Evolutionary conservation across 2,888 invertebrate genomes (phyloP).

Genomic region (Microctonus brassicae): DNA sequence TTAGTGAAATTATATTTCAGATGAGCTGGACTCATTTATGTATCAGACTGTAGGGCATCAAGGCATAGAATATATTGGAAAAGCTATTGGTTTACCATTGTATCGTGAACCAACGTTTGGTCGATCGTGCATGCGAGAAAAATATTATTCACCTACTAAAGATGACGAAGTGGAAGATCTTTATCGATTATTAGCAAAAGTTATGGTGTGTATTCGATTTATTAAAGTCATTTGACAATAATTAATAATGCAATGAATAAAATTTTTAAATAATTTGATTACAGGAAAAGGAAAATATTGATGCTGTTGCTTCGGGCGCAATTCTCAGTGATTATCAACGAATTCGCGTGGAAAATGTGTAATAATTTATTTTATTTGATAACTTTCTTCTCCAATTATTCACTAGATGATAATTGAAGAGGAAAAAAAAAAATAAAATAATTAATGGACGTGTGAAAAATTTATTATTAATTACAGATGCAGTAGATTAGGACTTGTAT

Average conservation of each 20-base stretch:
- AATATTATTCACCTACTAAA: conserved; percentile 83
- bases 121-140: conserved; percentile 82
- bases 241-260: no score
- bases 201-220: conserved; percentile 74
- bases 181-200: conserved; percentile 81
- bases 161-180: conserved; percentile 99
- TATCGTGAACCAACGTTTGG: conserved; percentile 89
- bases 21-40: conserved; percentile 98
- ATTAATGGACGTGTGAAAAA: conserved; percentile 6
- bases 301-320: conserved; percentile 97
- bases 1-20: conserved; percentile 68
- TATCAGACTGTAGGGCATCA: conserved; percentile 99
- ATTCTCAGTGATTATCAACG: conserved; percentile 99
- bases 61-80: conserved; percentile 90
- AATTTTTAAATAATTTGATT: conserved; percentile 55
- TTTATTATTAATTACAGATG: conserved; percentile 75
- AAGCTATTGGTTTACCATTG: conserved; percentile 93
- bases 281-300: conserved; percentile 80
- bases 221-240: no score
- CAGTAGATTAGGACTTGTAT: conserved; percentile 87
- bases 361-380: conserved; percentile 71
- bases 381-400: neutral
- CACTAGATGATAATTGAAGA: neutral
- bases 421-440: neutral
- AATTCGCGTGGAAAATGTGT: conserved; percentile 97